Conservation (phyloP, 2,797 vertebrate species). For the Dicrostonyx torquatus region DNA sequence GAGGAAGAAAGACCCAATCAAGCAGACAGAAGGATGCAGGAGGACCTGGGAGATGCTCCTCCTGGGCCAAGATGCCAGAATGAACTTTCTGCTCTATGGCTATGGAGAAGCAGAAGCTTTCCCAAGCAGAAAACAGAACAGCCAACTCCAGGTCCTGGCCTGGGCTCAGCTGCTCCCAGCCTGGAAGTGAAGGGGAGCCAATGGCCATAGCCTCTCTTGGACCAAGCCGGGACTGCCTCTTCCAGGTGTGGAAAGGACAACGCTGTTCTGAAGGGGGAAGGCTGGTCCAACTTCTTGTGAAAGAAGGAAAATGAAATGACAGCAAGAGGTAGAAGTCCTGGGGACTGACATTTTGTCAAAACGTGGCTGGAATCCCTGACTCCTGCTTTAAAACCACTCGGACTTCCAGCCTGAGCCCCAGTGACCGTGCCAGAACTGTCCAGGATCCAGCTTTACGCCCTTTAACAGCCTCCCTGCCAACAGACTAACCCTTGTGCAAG, state of each 20-base stretch:
- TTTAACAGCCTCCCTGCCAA: not conserved
- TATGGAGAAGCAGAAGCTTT: not conserved
- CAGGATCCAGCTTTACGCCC: not conserved
- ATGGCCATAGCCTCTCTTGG: not conserved
- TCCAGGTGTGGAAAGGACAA: not conserved
- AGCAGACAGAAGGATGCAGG: rapidly evolving
- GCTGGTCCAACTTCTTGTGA: not conserved
- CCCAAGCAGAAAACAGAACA: not conserved
- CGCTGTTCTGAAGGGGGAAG: not conserved
- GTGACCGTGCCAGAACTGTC: not conserved
- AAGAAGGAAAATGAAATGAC: not conserved
- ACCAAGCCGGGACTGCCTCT: not conserved
- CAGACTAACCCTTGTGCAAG: not conserved
- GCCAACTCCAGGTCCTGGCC: not conserved
- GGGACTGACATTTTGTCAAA: not conserved
- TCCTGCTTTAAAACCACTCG: not conserved
- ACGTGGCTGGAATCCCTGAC: not conserved
- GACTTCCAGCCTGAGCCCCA: not conserved
- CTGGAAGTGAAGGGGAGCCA: not conserved
- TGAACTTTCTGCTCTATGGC: not conserved
- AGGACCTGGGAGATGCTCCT: too few species aligned
- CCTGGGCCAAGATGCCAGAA: not conserved
- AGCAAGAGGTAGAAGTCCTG: not conserved
- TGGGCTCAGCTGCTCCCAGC: not conserved
- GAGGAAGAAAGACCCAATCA: not conserved